A percentile compares a stretch with the other conserved stretches of the same genome.
These are phyloP conservation scores for Panthera tigris DNA, from an alignment of 2,113 vertebrate species.

Conservation along the genomic window DNA sequence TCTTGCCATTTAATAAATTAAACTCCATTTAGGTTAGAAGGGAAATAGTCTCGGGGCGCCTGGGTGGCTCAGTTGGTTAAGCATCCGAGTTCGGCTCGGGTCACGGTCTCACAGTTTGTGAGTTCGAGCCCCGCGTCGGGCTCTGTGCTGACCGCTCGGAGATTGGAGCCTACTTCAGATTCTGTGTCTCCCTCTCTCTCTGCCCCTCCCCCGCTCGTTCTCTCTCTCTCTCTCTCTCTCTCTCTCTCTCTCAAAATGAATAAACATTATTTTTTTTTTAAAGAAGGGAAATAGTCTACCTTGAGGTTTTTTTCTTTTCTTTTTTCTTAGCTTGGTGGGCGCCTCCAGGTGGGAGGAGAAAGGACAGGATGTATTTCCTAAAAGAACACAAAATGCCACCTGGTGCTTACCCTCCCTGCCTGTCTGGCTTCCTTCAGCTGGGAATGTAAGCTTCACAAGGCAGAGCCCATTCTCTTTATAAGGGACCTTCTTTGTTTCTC, in stretches of 20 bases:
- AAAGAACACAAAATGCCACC: neutral
- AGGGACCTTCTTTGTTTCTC: neutral
- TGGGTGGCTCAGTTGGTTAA: too few species aligned
- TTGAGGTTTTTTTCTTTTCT: neutral
- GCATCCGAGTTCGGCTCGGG: too few species aligned
- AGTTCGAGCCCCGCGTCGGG: too few species aligned
- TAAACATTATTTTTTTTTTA: too few species aligned
- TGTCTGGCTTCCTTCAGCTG: neutral
- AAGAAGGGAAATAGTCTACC: neutral
- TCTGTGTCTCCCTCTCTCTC: too few species aligned
- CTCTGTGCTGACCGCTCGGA: too few species aligned
- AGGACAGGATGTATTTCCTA: neutral
- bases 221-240: too few species aligned
- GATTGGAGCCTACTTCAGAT: too few species aligned
- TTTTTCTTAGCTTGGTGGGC: neutral
- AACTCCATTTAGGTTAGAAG: neutral
- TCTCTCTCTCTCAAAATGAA: too few species aligned
- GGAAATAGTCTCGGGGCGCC: neutral
- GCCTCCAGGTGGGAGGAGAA: neutral
- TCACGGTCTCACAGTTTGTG: too few species aligned
- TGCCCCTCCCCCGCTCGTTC: too few species aligned
- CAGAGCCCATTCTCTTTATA: neutral
- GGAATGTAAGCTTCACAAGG: neutral
- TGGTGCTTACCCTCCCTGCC: neutral
- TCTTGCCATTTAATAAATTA: conserved; percentile 25